Evolutionary conservation across 2,113 vertebrate genomes (phyloP).

Genomic region (Mionectes macconnelli): DNA sequence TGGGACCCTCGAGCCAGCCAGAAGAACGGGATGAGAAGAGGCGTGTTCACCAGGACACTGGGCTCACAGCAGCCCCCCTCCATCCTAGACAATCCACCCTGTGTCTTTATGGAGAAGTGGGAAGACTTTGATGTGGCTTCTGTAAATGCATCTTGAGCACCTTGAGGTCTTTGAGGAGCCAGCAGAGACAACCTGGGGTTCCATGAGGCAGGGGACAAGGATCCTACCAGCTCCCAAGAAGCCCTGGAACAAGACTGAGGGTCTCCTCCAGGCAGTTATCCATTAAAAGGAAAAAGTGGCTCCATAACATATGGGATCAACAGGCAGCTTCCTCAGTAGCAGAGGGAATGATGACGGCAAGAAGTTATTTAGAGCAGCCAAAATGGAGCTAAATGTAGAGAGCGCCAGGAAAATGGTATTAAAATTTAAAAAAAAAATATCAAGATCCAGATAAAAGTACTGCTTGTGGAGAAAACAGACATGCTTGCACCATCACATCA

Average conservation of each 20-base stretch:
- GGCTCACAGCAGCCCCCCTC: not conserved
- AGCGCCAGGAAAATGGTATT: rapidly evolving
- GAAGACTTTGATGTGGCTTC: not conserved
- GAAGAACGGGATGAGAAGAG: not conserved
- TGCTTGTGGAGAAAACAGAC: not conserved
- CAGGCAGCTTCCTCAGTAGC: not conserved
- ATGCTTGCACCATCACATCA: not conserved
- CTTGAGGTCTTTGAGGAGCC: not conserved
- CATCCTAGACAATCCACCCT: not conserved
- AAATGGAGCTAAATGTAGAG: not conserved
- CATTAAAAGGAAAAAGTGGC: not conserved
- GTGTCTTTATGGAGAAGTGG: not conserved
- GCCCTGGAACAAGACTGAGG: not conserved
- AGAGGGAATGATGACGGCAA: not conserved
- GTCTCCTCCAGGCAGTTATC: rapidly evolving
- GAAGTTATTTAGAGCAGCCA: not conserved
- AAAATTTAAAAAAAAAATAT: not conserved
- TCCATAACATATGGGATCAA: rapidly evolving
- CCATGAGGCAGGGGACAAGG: not conserved
- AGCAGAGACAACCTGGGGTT: not conserved
- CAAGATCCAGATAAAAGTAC: not conserved
- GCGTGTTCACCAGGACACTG: not conserved
- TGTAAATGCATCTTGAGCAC: not conserved
- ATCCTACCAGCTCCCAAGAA: not conserved
- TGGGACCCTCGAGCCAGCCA: not conserved